phyloP scores from a whole-genome alignment of 2,113 vertebrate species.

The Silurus meridionalis region DNA sequence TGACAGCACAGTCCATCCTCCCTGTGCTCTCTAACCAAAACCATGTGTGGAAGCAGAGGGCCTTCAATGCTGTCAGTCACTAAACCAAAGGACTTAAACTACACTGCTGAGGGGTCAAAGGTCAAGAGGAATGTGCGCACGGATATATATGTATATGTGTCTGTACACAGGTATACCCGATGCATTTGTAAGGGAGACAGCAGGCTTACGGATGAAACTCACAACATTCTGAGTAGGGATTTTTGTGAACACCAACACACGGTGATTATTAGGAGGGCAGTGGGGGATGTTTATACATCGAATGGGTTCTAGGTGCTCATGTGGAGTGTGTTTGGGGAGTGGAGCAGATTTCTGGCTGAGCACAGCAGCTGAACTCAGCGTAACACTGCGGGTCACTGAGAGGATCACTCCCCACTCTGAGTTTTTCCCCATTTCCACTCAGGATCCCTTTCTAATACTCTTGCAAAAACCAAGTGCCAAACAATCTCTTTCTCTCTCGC shows the following conservation, averaged over 20 bases:
- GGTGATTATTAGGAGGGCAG: conserved; percentile 12
- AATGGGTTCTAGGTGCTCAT: conserved; percentile 33
- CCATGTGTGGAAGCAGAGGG: conserved; percentile 43
- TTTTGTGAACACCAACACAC: conserved; percentile 14
- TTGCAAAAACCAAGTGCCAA: background rate
- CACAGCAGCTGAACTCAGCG: conserved; percentile 29
- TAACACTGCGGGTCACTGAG: conserved; percentile 25
- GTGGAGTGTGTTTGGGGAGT: conserved; percentile 39
- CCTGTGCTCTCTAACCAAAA: conserved; percentile 46
- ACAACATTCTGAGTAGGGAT: background rate
- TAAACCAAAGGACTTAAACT: conserved; percentile 32
- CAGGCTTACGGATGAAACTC: background rate
- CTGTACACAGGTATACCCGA: background rate
- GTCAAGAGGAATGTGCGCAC: conserved; percentile 5
- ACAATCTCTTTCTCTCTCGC: background rate
- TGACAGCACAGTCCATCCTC: conserved; percentile 41
- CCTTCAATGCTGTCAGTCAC: conserved; percentile 45
- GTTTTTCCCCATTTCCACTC: background rate
- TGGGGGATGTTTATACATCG: conserved; percentile 22
- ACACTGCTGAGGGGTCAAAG: conserved; percentile 4
- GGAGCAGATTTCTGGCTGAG: conserved; percentile 7
- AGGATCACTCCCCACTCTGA: conserved; percentile 9
- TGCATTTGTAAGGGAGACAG: background rate
- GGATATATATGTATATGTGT: background rate
- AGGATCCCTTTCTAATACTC: background rate